phyloP scores from a whole-genome alignment of 2,888 invertebrate genomes.

The Laspeyria flexula region DNA sequence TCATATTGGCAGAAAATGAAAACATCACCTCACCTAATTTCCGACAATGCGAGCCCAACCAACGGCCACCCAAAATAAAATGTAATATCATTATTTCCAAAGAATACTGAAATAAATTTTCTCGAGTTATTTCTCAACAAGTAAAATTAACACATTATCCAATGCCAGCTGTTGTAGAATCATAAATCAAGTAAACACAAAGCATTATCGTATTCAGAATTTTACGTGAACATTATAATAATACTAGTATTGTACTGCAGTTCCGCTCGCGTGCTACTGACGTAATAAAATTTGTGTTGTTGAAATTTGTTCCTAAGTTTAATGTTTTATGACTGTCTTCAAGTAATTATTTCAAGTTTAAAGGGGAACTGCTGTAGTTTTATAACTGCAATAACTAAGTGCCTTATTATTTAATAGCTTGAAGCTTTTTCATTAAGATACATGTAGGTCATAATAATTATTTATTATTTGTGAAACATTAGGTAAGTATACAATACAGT shows the following conservation, averaged over 20 bases:
- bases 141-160: conserved; percentile 21
- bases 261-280: conserved; percentile 40
- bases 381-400: background rate
- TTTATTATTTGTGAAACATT: too few relatives aligned
- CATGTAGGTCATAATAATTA: too few relatives aligned
- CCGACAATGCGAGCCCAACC: too few relatives aligned
- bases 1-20: too few relatives aligned
- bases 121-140: background rate
- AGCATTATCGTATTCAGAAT: conserved; percentile 23
- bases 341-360: background rate
- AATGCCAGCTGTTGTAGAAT: conserved; percentile 16
- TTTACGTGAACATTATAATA: conserved; percentile 33
- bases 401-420: background rate
- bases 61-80: too few relatives aligned
- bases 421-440: too few relatives aligned
- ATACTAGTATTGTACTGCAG: conserved; percentile 39
- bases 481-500: too few relatives aligned
- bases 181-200: conserved; percentile 35
- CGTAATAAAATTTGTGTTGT: conserved; percentile 28
- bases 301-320: conserved; percentile 24
- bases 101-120: too few relatives aligned
- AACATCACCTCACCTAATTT: too few relatives aligned
- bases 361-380: background rate
- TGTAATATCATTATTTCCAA: too few relatives aligned
- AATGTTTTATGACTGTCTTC: conserved; percentile 19